Conservation (phyloP, 2,888 invertebrate genomes). For the Alloplasta piceator region DNA sequence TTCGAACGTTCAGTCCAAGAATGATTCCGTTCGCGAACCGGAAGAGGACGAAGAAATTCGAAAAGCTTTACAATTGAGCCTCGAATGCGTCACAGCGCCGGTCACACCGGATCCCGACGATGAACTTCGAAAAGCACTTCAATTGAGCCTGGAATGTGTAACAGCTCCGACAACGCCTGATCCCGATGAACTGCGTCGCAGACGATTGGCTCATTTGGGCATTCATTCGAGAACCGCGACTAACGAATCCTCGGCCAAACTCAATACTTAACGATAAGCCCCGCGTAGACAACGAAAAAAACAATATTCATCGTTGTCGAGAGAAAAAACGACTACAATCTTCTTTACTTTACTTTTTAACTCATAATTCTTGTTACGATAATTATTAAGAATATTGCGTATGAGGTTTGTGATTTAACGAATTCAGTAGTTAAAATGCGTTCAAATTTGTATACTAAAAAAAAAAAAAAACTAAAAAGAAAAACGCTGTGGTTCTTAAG, state of each 20-base stretch:
- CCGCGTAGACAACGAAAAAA: background rate
- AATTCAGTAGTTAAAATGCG: constrained; percentile 40
- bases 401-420: constrained; percentile 56
- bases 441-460: constrained; percentile 62
- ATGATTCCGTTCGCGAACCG: constrained; percentile 54
- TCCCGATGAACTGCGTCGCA: constrained; percentile 79
- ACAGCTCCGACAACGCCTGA: constrained; percentile 81
- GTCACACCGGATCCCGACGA: constrained; percentile 82
- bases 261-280: constrained; percentile 79
- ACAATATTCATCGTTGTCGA: no score
- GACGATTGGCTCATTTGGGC: constrained; percentile 75
- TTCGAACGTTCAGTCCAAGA: constrained; percentile 18
- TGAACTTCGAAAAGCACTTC: constrained; percentile 84
- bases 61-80: constrained; percentile 84
- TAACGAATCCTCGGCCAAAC: constrained; percentile 76
- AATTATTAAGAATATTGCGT: constrained; percentile 44
- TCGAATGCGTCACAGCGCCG: constrained; percentile 82
- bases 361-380: constrained; percentile 45
- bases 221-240: constrained; percentile 73
- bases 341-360: constrained; percentile 27
- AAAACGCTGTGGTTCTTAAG: constrained; percentile 47
- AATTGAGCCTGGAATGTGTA: constrained; percentile 83
- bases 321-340: background rate
- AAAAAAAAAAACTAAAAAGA: background rate
- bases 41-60: constrained; percentile 83